phyloP scores from a whole-genome alignment of 2,797 vertebrate genomes.

The Pipistrellus pygmaeus region DNA sequence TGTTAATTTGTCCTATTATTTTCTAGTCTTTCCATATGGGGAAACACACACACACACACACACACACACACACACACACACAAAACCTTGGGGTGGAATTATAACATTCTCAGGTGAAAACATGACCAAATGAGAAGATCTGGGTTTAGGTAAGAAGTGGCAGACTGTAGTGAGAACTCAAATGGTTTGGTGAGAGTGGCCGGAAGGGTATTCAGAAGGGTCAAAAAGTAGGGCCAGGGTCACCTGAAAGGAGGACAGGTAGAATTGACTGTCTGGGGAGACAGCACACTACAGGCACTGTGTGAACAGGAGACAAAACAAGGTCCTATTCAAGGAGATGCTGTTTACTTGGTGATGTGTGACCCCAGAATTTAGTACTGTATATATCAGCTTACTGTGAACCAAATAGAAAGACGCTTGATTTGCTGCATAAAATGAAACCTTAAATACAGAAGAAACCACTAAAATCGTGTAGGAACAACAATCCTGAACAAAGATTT shows the following conservation, averaged over 20 bases:
- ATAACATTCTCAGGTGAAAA: background rate
- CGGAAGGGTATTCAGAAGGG: background rate
- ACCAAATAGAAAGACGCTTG: background rate
- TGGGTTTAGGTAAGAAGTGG: background rate
- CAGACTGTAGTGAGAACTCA: background rate
- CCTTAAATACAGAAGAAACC: constrained; percentile 59
- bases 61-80: too few species aligned
- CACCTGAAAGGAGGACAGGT: constrained; percentile 43
- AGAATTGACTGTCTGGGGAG: background rate
- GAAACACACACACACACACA: background rate
- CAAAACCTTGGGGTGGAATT: background rate
- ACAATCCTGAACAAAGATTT: constrained; percentile 26
- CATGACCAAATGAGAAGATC: background rate
- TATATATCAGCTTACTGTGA: constrained; percentile 56
- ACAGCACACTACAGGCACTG: constrained; percentile 7
- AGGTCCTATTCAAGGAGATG: constrained; percentile 41
- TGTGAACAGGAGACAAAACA: constrained; percentile 37
- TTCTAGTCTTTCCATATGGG: background rate
- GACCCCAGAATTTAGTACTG: background rate
- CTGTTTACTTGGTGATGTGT: constrained; percentile 36
- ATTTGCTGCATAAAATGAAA: constrained; percentile 44
- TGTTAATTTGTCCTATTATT: background rate
- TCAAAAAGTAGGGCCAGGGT: background rate
- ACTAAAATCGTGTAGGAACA: constrained; percentile 27
- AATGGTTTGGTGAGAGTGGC: background rate